phyloP scores from a whole-genome alignment of 1,140 invertebrate species.

The Xylocopa sonorina region DNA sequence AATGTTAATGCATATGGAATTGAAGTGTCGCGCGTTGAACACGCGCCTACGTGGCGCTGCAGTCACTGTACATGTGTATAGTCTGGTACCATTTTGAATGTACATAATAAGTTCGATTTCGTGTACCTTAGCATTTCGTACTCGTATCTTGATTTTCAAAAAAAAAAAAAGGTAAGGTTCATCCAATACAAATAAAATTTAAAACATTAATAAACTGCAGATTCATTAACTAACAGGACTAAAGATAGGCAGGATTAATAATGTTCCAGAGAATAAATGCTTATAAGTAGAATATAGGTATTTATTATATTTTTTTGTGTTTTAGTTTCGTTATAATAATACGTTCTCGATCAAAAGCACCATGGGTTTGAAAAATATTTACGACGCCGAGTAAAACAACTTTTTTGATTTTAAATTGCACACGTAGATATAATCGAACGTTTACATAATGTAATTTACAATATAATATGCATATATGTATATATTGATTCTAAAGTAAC shows the following conservation, averaged over 20 bases:
- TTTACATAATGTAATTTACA: conserved; percentile 32
- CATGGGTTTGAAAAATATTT: conserved; percentile 54
- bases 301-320: conserved; percentile 49
- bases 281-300: conserved; percentile 55
- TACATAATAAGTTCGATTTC: too few species aligned
- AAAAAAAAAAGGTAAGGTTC: too few species aligned
- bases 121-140: too few species aligned
- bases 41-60: too few species aligned
- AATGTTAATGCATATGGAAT: too few species aligned
- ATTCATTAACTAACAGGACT: neutral
- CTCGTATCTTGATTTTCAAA: too few species aligned
- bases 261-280: neutral
- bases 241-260: neutral
- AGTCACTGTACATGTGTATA: too few species aligned
- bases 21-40: too few species aligned
- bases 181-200: too few species aligned
- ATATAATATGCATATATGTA: conserved; percentile 36
- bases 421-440: conserved; percentile 35
- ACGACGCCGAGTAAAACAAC: conserved; percentile 19
- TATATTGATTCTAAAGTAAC: conserved; percentile 32
- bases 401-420: conserved; percentile 28
- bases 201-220: too few species aligned
- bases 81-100: too few species aligned
- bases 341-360: conserved; percentile 52
- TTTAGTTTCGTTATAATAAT: conserved; percentile 38